These are phyloP conservation scores for Micrasema minimum DNA, from an alignment of 1,140 invertebrate species.

Conservation along the genomic window DNA sequence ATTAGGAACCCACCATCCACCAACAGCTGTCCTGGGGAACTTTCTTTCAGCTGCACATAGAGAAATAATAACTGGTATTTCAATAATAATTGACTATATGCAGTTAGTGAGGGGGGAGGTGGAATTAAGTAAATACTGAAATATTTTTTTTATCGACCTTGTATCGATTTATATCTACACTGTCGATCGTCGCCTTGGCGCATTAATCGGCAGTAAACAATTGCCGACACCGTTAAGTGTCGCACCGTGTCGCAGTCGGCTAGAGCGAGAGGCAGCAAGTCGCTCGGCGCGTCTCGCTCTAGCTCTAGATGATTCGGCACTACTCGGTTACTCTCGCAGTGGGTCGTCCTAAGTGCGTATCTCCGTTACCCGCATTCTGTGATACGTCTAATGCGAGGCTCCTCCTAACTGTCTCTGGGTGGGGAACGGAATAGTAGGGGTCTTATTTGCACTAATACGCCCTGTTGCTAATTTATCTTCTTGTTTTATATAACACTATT, in stretches of 20 bases:
- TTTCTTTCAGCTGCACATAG: too few relatives aligned
- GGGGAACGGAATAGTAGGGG: constrained; percentile 13
- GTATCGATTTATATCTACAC: too few relatives aligned
- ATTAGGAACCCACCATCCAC: too few relatives aligned
- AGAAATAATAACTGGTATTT: too few relatives aligned
- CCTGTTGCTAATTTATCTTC: constrained; percentile 18
- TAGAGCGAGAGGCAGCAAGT: constrained; percentile 18
- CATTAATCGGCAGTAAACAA: constrained; percentile 1
- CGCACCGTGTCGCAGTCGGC: too few relatives aligned
- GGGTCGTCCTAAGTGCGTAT: constrained; percentile 31
- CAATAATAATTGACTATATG: too few relatives aligned
- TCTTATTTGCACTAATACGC: constrained; percentile 11
- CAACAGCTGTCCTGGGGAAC: too few relatives aligned
- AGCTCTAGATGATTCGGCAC: constrained; percentile 1
- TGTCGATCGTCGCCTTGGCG: not conserved
- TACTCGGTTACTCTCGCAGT: not conserved
- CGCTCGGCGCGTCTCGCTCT: constrained; percentile 2
- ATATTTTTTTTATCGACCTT: too few relatives aligned
- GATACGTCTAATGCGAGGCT: constrained; percentile 29
- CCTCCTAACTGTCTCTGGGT: constrained; percentile 17
- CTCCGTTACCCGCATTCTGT: constrained; percentile 29
- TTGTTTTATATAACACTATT: constrained; percentile 1
- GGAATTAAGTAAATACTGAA: too few relatives aligned
- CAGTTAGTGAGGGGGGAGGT: too few relatives aligned
- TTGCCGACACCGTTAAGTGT: constrained; percentile 27